Conservation (phyloP, 2,113 vertebrate species). For the Sinosuthora webbiana region DNA sequence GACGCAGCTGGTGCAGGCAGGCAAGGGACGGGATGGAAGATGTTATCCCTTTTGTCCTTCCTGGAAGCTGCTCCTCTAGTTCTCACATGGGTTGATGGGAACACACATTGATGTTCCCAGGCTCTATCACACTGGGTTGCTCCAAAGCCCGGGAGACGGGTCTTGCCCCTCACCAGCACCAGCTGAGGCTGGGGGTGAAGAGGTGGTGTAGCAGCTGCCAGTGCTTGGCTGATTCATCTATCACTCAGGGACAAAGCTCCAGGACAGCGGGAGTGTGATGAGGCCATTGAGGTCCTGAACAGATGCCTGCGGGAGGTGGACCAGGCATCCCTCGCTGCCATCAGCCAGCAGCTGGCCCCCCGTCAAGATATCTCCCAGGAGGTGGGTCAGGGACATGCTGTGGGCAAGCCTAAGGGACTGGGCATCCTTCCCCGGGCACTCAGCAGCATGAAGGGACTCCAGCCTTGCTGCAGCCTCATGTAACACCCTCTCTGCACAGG, state of each 20-base stretch:
- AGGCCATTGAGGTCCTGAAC: slow-evolving; percentile 91
- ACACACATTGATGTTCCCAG: fast-evolving
- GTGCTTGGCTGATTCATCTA: background rate
- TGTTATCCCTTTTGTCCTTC: background rate
- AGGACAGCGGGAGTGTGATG: slow-evolving; percentile 92
- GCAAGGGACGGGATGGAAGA: background rate
- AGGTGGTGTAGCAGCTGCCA: background rate
- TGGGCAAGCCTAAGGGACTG: background rate
- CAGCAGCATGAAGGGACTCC: fast-evolving
- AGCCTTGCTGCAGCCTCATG: background rate
- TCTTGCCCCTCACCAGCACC: background rate
- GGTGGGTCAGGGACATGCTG: slow-evolving; percentile 58
- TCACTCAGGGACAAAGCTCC: slow-evolving; percentile 92
- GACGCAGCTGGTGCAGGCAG: fast-evolving
- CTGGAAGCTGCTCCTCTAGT: background rate
- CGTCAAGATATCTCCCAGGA: slow-evolving; percentile 94
- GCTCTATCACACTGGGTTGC: background rate
- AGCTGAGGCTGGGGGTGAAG: fast-evolving
- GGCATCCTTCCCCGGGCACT: fast-evolving
- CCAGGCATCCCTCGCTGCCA: slow-evolving; percentile 92
- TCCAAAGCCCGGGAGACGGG: fast-evolving
- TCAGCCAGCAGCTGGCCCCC: slow-evolving; percentile 93
- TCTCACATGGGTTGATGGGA: background rate
- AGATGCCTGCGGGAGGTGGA: slow-evolving; percentile 92
- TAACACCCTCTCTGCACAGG: slow-evolving; percentile 62